Evolutionary conservation across 2,888 invertebrate species (phyloP), one percentile per base, ranked within the genome.

Genomic region (Labia minor): DNA sequence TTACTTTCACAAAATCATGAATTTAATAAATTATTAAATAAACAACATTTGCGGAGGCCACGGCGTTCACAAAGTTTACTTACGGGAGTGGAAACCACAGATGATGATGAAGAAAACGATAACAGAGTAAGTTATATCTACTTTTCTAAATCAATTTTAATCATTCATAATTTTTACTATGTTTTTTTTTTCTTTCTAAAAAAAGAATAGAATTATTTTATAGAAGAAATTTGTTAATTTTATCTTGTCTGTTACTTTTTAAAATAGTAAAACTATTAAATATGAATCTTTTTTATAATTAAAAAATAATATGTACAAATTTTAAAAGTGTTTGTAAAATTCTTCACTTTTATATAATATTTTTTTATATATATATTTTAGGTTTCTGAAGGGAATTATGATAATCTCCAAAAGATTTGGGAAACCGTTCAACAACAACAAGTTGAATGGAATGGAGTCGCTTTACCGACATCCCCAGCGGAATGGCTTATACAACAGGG

Each of bases 1-100:
- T 79, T 92, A 14, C 78, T 93, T 3, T 86, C 91, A 84, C 88
- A 91, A 75, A 91, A 89, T 74, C 83, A 88, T 72, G 91, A 91
- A 70, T 90, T 92, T 71, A 89, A 91, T 71, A 86, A 88, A 70
- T 81, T 90, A 62, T 79, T 90, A 21, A 89, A 88, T 72, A 88
- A 89, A 72, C 89, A 88, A 72, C 85, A 88, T 70, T 82, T 77
- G 67, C 78, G 81, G 72, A 82, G 81, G 70, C 16, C 49, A 10
- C 14, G 49, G 14, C 49, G 49, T 16, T 49, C 49, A 2, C 16
- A n/a, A 16, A 49, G 49, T 49, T 16, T 26, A 4, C 19, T 18
- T 3, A 67, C 64, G 4, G 66, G 64, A 1, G 71, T 74, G 37
- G 73, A 74, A 64, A 74, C 73, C 4, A 73, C 74, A 3, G 73